phyloP scores from a whole-genome alignment of 1,140 invertebrate genomes.

The Drosophila lacertosa region DNA sequence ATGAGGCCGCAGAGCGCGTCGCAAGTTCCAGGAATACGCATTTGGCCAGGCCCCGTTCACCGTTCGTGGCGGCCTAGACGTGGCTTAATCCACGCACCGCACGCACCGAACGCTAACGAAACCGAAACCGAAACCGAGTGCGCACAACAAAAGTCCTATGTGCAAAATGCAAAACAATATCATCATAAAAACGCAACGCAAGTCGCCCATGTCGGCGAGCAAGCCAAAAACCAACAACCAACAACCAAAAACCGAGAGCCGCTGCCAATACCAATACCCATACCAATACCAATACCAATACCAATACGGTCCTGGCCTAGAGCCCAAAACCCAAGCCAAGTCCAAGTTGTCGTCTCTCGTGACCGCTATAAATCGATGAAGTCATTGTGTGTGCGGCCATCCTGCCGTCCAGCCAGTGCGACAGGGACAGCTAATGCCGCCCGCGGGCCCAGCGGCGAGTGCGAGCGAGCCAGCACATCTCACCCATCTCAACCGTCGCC shows the following conservation, averaged over 20 bases:
- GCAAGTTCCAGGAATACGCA: constrained; percentile 64
- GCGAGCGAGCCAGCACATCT: not conserved
- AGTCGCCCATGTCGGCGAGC: constrained; percentile 51
- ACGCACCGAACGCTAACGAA: constrained; percentile 42
- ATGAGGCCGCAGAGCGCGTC: constrained; percentile 50
- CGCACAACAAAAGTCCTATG: constrained; percentile 35
- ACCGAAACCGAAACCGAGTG: constrained; percentile 36
- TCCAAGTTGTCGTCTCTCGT: constrained; percentile 58
- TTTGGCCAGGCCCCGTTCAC: constrained; percentile 6
- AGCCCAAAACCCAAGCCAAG: constrained; percentile 34
- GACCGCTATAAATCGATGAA: constrained; percentile 82
- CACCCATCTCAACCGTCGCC: not conserved
- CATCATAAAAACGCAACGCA: constrained; percentile 68
- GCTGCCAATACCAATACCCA: not conserved
- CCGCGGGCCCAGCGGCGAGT: not conserved
- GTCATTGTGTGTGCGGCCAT: constrained; percentile 66
- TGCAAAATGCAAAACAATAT: constrained; percentile 77
- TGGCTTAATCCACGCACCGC: constrained; percentile 67
- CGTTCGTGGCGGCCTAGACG: constrained; percentile 62
- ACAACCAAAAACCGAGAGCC: constrained; percentile 21
- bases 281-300: not conserved
- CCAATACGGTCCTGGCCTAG: not conserved
- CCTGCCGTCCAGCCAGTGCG: constrained; percentile 14
- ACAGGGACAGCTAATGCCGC: not conserved
- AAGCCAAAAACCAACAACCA: constrained; percentile 19